Conservation (phyloP, 2,797 vertebrate genomes). For the Enoplosus armatus region DNA sequence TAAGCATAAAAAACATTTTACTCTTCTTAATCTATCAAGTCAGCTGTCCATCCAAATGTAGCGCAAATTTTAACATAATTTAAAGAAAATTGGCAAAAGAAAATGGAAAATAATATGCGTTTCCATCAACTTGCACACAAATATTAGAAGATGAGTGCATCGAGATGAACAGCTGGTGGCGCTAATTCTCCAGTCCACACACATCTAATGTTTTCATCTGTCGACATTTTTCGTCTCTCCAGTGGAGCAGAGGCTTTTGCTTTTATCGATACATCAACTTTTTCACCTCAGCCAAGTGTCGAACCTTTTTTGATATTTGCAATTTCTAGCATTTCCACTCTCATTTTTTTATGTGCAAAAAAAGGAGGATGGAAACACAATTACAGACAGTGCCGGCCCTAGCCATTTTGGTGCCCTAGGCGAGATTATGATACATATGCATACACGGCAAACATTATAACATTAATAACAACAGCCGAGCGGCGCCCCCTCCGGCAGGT, state of each 20-base stretch:
- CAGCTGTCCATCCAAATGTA: not conserved
- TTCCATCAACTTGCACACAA: not conserved
- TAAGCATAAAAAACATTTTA: not conserved
- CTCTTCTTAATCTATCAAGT: not conserved
- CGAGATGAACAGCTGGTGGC: not conserved
- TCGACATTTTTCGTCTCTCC: not conserved
- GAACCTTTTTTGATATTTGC: not conserved
- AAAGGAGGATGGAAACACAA: not conserved
- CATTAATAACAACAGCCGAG: too few relatives aligned
- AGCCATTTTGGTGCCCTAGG: too few relatives aligned
- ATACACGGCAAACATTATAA: too few relatives aligned
- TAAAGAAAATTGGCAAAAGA: not conserved
- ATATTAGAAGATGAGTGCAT: not conserved
- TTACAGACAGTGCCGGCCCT: not conserved
- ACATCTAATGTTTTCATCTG: not conserved
- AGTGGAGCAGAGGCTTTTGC: not conserved
- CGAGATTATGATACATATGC: too few relatives aligned
- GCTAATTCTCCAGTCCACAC: not conserved
- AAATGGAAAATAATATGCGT: not conserved
- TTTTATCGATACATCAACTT: not conserved
- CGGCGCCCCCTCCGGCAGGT: too few relatives aligned
- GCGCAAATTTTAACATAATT: not conserved
- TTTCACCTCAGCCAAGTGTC: not conserved
- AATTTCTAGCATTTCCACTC: too few relatives aligned
- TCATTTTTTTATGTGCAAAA: not conserved